Evolutionary conservation across 2,888 invertebrate species (phyloP).

Genomic region (Caenorhabditis afra): DNA sequence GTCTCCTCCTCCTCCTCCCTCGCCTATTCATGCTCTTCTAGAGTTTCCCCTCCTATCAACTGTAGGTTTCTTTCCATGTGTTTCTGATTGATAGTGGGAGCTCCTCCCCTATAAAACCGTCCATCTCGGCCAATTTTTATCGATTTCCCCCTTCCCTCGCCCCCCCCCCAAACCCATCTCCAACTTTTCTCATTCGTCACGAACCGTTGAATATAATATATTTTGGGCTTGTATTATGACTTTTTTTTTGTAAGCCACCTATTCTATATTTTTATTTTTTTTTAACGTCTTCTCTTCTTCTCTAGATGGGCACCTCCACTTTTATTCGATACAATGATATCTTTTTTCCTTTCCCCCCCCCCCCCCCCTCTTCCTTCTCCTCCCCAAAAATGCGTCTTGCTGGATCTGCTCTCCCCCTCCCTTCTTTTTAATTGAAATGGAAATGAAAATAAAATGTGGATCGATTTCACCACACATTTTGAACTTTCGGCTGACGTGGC

Average conservation of each 20-base stretch:
- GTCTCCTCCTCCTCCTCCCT: slow-evolving; percentile 1
- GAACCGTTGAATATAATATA: not conserved
- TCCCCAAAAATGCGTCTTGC: not conserved
- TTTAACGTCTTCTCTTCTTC: not conserved
- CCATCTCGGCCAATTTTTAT: slow-evolving; percentile 18
- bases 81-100: slow-evolving; percentile 10
- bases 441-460: slow-evolving; percentile 36
- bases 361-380: no score
- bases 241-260: not conserved
- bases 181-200: no score
- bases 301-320: not conserved
- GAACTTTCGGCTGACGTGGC: not conserved
- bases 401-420: slow-evolving; percentile 17
- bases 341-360: not conserved
- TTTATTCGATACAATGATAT: slow-evolving; percentile 21
- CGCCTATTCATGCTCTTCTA: not conserved
- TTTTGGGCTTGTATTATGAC: not conserved
- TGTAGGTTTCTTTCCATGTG: not conserved
- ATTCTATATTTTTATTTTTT: slow-evolving; percentile 2
- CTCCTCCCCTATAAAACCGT: not conserved
- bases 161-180: not conserved
- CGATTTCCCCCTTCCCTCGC: not conserved
- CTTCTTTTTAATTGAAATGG: not conserved
- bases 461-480: slow-evolving; percentile 8
- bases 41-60: not conserved